These are phyloP conservation scores for Cardiocondyla obscurior DNA, from an alignment of 1,140 invertebrate genomes.

Conservation along the genomic window DNA sequence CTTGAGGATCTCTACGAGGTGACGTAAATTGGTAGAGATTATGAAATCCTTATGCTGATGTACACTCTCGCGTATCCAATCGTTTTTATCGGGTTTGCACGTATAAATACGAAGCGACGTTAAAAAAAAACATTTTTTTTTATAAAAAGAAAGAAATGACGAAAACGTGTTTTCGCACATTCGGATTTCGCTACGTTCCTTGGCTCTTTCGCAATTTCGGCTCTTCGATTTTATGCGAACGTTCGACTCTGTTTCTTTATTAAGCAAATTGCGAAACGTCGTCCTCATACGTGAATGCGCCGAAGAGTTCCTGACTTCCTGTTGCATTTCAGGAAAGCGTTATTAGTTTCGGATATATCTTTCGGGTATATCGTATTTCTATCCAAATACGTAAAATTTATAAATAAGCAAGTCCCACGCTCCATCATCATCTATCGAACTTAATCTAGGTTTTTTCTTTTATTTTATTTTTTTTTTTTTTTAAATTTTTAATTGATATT, in stretches of 20 bases:
- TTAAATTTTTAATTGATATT: too few species aligned
- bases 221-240: neutral
- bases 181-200: neutral
- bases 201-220: neutral
- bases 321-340: constrained; percentile 72
- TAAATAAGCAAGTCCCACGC: constrained; percentile 51
- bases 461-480: too few species aligned
- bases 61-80: constrained; percentile 36
- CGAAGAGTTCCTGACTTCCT: constrained; percentile 77
- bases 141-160: neutral
- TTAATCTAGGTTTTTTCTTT: constrained; percentile 2
- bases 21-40: constrained; percentile 25
- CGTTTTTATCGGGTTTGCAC: constrained; percentile 30
- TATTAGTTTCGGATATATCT: constrained; percentile 68
- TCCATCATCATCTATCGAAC: constrained; percentile 29
- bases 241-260: neutral
- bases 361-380: constrained; percentile 62
- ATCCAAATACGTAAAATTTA: constrained; percentile 60
- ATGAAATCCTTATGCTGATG: constrained; percentile 28
- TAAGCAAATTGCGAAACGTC: constrained; percentile 38
- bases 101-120: constrained; percentile 15
- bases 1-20: constrained; percentile 44
- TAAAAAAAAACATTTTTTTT: too few species aligned
- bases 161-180: neutral
- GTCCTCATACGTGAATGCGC: constrained; percentile 75